These are phyloP conservation scores for Drosophila maculinotata DNA, from an alignment of 2,888 invertebrate genomes.

Conservation along the genomic window DNA sequence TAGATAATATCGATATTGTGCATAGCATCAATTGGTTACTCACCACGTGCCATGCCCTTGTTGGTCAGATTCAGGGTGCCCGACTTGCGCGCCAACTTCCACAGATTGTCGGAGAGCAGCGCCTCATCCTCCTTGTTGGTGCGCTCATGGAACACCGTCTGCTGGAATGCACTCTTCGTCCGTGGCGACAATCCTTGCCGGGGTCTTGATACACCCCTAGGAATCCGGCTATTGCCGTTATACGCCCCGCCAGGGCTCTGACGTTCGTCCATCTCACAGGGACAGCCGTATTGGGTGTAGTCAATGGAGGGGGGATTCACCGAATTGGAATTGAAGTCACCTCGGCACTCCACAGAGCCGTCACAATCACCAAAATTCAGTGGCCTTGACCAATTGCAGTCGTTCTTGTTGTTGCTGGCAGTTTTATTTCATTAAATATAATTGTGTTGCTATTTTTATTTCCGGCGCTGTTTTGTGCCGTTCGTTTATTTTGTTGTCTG, in stretches of 20 bases:
- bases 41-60: slow-evolving; percentile 90
- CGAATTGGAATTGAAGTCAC: slow-evolving; percentile 22
- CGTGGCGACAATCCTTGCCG: slow-evolving; percentile 57
- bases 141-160: slow-evolving; percentile 90
- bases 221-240: slow-evolving; percentile 48
- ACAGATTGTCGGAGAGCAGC: slow-evolving; percentile 89
- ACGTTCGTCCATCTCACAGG: slow-evolving; percentile 38
- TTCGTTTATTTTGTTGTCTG: slow-evolving; percentile 40
- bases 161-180: slow-evolving; percentile 81
- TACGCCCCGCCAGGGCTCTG: no score
- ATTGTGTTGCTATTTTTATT: slow-evolving; percentile 12
- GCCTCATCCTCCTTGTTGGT: slow-evolving; percentile 87
- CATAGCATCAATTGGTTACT: slow-evolving; percentile 39
- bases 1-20: slow-evolving; percentile 1
- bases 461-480: slow-evolving; percentile 43
- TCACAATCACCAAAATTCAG: slow-evolving; percentile 4
- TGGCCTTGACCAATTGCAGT: not conserved
- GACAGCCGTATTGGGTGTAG: slow-evolving; percentile 40
- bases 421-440: slow-evolving; percentile 1
- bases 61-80: slow-evolving; percentile 93
- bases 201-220: slow-evolving; percentile 41
- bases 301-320: slow-evolving; percentile 4
- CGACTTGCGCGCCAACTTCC: slow-evolving; percentile 92
- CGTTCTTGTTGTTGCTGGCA: slow-evolving; percentile 11
- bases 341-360: slow-evolving; percentile 8